These are phyloP conservation scores for Melanerpes aurifrons DNA, from an alignment of 2,113 vertebrate genomes.

Conservation along the genomic window DNA sequence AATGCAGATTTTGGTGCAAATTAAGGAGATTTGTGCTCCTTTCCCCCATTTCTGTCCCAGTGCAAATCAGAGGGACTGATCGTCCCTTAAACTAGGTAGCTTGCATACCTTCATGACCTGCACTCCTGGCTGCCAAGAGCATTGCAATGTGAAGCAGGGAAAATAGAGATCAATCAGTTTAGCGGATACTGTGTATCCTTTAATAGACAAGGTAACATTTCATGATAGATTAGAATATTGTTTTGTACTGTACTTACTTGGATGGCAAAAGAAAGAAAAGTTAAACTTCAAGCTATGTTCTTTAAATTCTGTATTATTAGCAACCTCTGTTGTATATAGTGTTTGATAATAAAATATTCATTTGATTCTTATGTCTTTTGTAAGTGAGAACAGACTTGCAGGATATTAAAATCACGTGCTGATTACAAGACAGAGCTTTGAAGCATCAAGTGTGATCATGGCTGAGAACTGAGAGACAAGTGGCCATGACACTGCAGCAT, in stretches of 20 bases:
- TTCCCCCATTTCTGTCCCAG: not conserved
- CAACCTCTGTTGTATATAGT: constrained; percentile 99
- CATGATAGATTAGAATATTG: constrained; percentile 94
- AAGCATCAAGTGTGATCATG: constrained; percentile 77
- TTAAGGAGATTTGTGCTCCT: constrained; percentile 43
- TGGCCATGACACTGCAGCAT: constrained; percentile 72
- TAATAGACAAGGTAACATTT: constrained; percentile 93
- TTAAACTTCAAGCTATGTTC: constrained; percentile 80
- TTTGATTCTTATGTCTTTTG: constrained; percentile 99
- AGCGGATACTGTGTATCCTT: constrained; percentile 99
- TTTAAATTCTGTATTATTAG: constrained; percentile 91
- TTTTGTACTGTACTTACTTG: constrained; percentile 98
- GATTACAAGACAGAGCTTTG: constrained; percentile 81
- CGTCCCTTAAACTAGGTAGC: constrained; percentile 25
- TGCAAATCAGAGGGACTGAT: constrained; percentile 38
- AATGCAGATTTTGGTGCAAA: constrained; percentile 42
- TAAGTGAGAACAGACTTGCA: constrained; percentile 93
- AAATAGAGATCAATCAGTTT: constrained; percentile 92
- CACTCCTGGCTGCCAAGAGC: constrained; percentile 82
- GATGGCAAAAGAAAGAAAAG: constrained; percentile 89
- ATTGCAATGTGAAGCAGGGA: constrained; percentile 87
- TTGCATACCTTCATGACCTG: constrained; percentile 48
- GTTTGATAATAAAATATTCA: constrained; percentile 99
- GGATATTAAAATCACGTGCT: constrained; percentile 85
- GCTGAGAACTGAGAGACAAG: constrained; percentile 78